These are phyloP conservation scores for Mystacides longicornis DNA, from an alignment of 2,888 invertebrate genomes.

Conservation along the genomic window DNA sequence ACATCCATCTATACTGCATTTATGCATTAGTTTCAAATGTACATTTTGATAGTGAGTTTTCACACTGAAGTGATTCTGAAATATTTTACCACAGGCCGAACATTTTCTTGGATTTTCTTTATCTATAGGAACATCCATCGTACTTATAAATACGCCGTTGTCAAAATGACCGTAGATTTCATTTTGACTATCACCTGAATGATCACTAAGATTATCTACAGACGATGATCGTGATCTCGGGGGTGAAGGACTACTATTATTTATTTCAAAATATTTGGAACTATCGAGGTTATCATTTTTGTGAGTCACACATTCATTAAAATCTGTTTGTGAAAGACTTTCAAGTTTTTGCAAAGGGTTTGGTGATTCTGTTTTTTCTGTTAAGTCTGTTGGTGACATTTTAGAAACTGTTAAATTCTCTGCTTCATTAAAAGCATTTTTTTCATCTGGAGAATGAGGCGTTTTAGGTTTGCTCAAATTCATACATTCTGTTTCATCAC, in stretches of 20 bases:
- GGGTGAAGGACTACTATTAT: constrained; percentile 45
- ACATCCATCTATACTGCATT: constrained; percentile 91
- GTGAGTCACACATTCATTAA: constrained; percentile 40
- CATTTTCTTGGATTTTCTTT: constrained; percentile 88
- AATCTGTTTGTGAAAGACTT: constrained; percentile 71
- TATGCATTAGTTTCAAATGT: constrained; percentile 91
- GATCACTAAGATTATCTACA: constrained; percentile 50
- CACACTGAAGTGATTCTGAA: constrained; percentile 87
- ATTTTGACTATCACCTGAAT: constrained; percentile 54
- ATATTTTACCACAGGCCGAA: constrained; percentile 86
- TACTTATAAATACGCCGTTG: constrained; percentile 62
- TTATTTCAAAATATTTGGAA: constrained; percentile 41
- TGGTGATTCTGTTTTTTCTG: constrained; percentile 37
- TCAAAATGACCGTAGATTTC: constrained; percentile 66
- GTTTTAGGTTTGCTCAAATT: constrained; percentile 3
- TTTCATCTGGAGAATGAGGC: neutral
- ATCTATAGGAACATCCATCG: constrained; percentile 81
- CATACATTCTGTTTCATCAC: neutral
- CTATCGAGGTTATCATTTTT: constrained; percentile 31
- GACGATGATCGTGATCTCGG: constrained; percentile 56
- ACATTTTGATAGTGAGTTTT: constrained; percentile 95
- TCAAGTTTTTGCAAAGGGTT: constrained; percentile 71
- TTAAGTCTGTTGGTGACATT: neutral
- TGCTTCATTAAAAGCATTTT: neutral
- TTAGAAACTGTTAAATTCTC: neutral